Conservation (phyloP, 2,888 invertebrate genomes). For the Bombylius major region DNA sequence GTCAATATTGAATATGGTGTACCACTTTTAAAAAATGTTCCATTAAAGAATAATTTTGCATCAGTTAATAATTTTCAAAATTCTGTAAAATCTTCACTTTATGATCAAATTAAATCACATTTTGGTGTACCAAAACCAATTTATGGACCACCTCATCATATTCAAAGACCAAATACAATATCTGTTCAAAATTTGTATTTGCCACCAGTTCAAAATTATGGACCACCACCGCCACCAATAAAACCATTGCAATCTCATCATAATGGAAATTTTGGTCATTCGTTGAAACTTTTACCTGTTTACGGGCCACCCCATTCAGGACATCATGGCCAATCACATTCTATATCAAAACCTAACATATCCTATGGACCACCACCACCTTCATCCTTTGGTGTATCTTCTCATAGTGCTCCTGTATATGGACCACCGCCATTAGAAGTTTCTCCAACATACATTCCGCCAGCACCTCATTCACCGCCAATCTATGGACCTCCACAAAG, state of each 20-base stretch:
- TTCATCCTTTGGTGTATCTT: not conserved
- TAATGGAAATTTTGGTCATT: constrained; percentile 21
- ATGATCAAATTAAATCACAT: constrained; percentile 33
- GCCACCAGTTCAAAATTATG: constrained; percentile 31
- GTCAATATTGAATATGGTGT: constrained; percentile 37
- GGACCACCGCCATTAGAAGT: constrained; percentile 10
- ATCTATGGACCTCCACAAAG: constrained; percentile 13
- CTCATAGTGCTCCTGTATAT: constrained; percentile 13
- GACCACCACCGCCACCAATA: constrained; percentile 24
- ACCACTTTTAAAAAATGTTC: constrained; percentile 24
- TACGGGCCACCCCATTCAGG: constrained; percentile 25
- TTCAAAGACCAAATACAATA: constrained; percentile 25
- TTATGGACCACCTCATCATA: constrained; percentile 36
- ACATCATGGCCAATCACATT: constrained; percentile 27
- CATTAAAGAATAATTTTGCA: constrained; percentile 14
- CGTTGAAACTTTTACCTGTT: constrained; percentile 13
- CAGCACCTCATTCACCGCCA: constrained; percentile 16
- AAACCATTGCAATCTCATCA: constrained; percentile 19
- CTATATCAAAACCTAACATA: constrained; percentile 27
- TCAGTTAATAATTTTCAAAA: not conserved
- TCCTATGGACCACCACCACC: constrained; percentile 16
- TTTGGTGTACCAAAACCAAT: constrained; percentile 33
- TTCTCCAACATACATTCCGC: not conserved
- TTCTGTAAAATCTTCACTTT: constrained; percentile 16
- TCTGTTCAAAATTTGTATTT: constrained; percentile 36